Evolutionary conservation across 2,888 invertebrate genomes (phyloP).

Genomic region (Nesidiocoris tenuis): DNA sequence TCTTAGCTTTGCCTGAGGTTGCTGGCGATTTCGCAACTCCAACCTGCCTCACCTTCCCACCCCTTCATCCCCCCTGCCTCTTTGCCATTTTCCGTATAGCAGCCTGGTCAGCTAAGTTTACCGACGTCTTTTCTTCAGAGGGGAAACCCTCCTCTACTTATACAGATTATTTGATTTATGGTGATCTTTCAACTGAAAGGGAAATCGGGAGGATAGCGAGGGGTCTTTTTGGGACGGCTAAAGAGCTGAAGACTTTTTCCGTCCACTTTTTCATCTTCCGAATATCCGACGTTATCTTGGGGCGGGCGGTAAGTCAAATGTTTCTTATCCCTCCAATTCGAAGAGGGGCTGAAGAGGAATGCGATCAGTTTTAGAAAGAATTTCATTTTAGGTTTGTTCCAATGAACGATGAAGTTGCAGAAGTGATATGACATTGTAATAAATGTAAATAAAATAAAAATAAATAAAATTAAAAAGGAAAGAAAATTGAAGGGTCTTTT

Average conservation of each 20-base stretch:
- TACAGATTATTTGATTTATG: slow-evolving; percentile 39
- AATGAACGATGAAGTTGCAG: too few relatives aligned
- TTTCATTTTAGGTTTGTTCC: too few relatives aligned
- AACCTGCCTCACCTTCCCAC: not conserved
- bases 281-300: too few relatives aligned
- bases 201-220: not conserved
- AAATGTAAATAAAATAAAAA: too few relatives aligned
- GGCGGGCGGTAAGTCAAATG: too few relatives aligned
- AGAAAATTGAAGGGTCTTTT: too few relatives aligned
- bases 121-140: not conserved
- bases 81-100: too few relatives aligned
- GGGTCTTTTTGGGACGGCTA: not conserved
- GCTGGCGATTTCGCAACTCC: not conserved
- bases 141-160: slow-evolving; percentile 8
- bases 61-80: not conserved
- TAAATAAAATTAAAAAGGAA: too few relatives aligned
- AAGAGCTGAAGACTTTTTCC: not conserved
- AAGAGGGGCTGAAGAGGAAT: too few relatives aligned
- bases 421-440: too few relatives aligned
- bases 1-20: not conserved
- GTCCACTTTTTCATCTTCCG: not conserved
- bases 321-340: too few relatives aligned
- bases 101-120: not conserved
- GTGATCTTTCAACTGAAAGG: not conserved
- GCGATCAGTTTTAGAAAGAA: too few relatives aligned